phyloP scores from a whole-genome alignment of 1,140 invertebrate genomes.

The Drosophila nebulosa region DNA sequence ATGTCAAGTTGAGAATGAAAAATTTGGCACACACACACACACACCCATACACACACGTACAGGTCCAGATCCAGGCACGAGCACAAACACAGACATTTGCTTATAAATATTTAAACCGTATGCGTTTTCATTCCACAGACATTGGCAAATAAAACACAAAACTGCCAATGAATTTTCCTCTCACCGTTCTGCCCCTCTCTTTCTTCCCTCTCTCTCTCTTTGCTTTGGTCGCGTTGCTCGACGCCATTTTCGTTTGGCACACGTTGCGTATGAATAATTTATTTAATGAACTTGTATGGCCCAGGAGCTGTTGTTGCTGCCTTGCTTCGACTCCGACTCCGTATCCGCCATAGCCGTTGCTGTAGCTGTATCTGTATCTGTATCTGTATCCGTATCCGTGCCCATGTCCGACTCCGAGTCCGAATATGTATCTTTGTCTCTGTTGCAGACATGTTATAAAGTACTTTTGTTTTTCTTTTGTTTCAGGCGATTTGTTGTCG shows the following conservation, averaged over 20 bases:
- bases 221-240: slow-evolving; percentile 38
- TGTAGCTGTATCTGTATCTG: slow-evolving; percentile 20
- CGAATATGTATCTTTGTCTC: slow-evolving; percentile 49
- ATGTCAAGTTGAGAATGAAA: slow-evolving; percentile 54
- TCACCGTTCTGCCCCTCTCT: neutral
- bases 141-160: slow-evolving; percentile 68
- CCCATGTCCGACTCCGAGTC: slow-evolving; percentile 20
- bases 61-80: slow-evolving; percentile 4
- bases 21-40: slow-evolving; percentile 9
- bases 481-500: slow-evolving; percentile 69
- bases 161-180: slow-evolving; percentile 56
- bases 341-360: slow-evolving; percentile 4
- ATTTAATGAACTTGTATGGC: slow-evolving; percentile 79
- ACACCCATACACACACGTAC: neutral
- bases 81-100: slow-evolving; percentile 75
- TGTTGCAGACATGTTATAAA: slow-evolving; percentile 66
- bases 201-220: neutral
- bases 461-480: slow-evolving; percentile 66
- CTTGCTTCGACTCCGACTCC: neutral
- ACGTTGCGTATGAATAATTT: slow-evolving; percentile 80
- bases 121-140: slow-evolving; percentile 78
- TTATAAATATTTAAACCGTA: slow-evolving; percentile 79
- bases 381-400: slow-evolving; percentile 8
- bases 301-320: slow-evolving; percentile 20
- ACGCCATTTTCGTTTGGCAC: slow-evolving; percentile 69